Evolutionary conservation across 1,140 invertebrate species (phyloP).

Genomic region (Drosophila repleta): DNA sequence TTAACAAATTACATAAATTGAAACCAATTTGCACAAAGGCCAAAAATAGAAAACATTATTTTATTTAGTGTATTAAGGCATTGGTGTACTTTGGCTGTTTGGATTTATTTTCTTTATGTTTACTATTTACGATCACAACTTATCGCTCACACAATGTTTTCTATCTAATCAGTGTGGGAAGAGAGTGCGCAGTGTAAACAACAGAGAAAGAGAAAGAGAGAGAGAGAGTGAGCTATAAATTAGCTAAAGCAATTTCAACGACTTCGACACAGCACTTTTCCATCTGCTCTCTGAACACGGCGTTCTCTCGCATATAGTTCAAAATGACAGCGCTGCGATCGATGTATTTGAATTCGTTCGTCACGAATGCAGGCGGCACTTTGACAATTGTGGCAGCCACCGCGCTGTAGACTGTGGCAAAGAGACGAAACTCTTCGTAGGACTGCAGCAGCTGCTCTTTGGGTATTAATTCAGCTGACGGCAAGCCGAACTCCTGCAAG

Average conservation of each 20-base stretch:
- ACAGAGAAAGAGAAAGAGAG: background rate
- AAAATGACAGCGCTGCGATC: slow-evolving; percentile 58
- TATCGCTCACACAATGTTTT: slow-evolving; percentile 4
- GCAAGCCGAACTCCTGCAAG: slow-evolving; percentile 25
- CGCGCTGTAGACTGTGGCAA: slow-evolving; percentile 63
- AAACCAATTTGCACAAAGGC: too few species aligned
- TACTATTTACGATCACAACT: slow-evolving; percentile 1
- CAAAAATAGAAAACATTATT: too few species aligned
- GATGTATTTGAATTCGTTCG: slow-evolving; percentile 68
- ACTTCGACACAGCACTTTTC: slow-evolving; percentile 59
- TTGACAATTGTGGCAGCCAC: slow-evolving; percentile 63
- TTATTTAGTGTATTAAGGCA: slow-evolving; percentile 4
- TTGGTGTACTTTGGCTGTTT: background rate
- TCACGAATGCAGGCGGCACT: slow-evolving; percentile 56
- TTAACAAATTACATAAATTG: too few species aligned
- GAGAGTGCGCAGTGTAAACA: background rate
- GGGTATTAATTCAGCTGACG: slow-evolving; percentile 11
- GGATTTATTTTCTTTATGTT: background rate
- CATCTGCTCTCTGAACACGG: slow-evolving; percentile 49
- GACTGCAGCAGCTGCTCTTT: slow-evolving; percentile 59
- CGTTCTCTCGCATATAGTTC: slow-evolving; percentile 53
- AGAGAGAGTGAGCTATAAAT: background rate
- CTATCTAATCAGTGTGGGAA: background rate
- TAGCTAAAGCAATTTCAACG: slow-evolving; percentile 52
- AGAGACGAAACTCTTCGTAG: slow-evolving; percentile 68